Base-by-base conservation (phyloP, 2,888 invertebrate species). In the Cephalotes varians region DNA sequence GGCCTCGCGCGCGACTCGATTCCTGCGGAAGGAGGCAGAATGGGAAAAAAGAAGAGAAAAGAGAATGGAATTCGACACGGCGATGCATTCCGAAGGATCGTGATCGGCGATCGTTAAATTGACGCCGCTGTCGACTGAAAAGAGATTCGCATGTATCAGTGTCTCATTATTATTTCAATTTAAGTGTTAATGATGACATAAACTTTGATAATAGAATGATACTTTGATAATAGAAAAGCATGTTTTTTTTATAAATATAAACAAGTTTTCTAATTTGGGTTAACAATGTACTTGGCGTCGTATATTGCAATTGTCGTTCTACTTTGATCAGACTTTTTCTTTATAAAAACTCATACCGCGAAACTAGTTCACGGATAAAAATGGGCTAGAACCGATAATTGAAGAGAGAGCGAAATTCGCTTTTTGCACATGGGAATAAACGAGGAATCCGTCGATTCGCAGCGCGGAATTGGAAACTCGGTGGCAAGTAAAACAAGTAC, bases 21-120 rank as follows among this genome's bases (percentile, higher is more conserved):
- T 28, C 44, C 37, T 15, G 69, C 49, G 15, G 49, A 65, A 64
- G 47, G 37, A 5, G 40, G n/a, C 31, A 18, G 28, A 44, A 21
- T 1, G 15, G 15, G 9, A 21, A 58, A 76, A 56, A 74, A 69
- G 31, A 21, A 86, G 60, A 28, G 72, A 83, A 83, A 72, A 12
- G 25, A 25, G 10, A n/a, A 54, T 67, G n/a, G 77, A 69, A 77
- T 77, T 21, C 34, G 21, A 54, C 40, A 76, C 37, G 62, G 37
- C 62, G 74, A 15, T 9, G 44, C 74, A 88, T 86, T 86, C 84
- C 79, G 40, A 49, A n/a, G 47, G 40, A 31, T 18, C 51, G 44
- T 81, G 51, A 71, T 62, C 47, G 56, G 47, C 9, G 37, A 56
- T 58, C 31, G 25, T 79, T 79, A 56, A 69, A 5, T n/a, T 51